phyloP scores from a whole-genome alignment of 1,140 invertebrate genomes.

The Mactra quadrangularis region DNA sequence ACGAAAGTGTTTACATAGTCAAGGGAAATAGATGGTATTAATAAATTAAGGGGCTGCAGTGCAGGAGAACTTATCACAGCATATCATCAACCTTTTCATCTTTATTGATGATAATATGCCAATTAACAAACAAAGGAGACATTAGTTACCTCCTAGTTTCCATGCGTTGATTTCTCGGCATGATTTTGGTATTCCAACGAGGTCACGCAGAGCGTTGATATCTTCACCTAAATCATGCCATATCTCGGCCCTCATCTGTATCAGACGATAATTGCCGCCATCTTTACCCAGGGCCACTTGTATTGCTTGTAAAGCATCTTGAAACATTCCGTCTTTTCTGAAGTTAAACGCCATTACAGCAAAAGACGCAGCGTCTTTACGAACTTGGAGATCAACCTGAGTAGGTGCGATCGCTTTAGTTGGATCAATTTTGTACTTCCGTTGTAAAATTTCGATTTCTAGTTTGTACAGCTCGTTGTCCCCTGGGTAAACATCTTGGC shows the following conservation, averaged over 20 bases:
- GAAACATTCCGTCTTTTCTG: conserved; percentile 49
- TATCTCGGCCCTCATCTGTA: conserved; percentile 72
- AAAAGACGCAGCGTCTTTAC: conserved; percentile 64
- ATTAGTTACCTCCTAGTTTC: conserved; percentile 78
- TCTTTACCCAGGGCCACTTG: conserved; percentile 70
- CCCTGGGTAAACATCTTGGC: conserved; percentile 77
- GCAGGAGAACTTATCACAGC: too few species aligned
- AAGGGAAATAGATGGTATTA: too few species aligned
- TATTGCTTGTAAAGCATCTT: conserved; percentile 67
- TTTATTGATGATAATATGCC: too few species aligned
- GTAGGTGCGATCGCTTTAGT: conserved; percentile 9
- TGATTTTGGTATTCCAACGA: conserved; percentile 74
- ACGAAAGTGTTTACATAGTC: too few species aligned
- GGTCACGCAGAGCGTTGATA: conserved; percentile 69
- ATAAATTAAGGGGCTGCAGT: too few species aligned
- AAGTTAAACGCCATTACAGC: conserved; percentile 66
- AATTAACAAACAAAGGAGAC: background rate
- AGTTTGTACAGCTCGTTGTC: conserved; percentile 73
- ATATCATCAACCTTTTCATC: too few species aligned
- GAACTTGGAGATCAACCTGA: conserved; percentile 13
- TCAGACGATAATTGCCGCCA: conserved; percentile 68
- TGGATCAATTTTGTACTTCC: conserved; percentile 74
- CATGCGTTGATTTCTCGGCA: conserved; percentile 74
- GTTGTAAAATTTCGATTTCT: conserved; percentile 76
- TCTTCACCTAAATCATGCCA: conserved; percentile 65